Evolutionary conservation across 1,140 invertebrate genomes (phyloP), one percentile per base, ranked within the genome.

Genomic region (Paraescarpia echinospica): DNA sequence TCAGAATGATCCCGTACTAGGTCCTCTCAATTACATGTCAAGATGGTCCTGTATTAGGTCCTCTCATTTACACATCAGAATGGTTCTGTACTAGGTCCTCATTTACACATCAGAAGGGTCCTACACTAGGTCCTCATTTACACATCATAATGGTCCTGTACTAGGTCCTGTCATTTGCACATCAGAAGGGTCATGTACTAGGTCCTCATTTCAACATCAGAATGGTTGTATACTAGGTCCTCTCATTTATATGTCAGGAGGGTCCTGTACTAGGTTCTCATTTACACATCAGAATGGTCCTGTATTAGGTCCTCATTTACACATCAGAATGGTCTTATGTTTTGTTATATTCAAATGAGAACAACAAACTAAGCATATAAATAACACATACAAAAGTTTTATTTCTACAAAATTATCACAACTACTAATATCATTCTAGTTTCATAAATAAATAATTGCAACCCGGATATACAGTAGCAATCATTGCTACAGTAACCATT

Each of bases 321-420:
- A 77, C 27, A 31, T 77, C 22, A 27, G 22, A 77, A 27, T 6
- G 27, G 59, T 14, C 14, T 0, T 77, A 41, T 41, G 4, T 41
- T 4, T 12, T 41, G 41, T 12, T 77, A 27, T 31, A 22, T 31
- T 14, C 22, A 77, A 77, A 77, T 12, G 59, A 77, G 59, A 12
- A 77, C 59, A 77, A 77, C 59, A 77, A 77, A 51, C n/a, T n/a
- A n/a, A 77, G 14, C 59, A 31, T 77, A 77, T 77, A 77, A 77
- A 77, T 77, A 77, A 77, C 59, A 77, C 59, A 77, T 77, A 77
- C 59, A 77, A 77, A 77, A 77, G 59, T 77, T 77, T 77, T 77
- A 77, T 77, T 77, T 77, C 59, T 77, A 77, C 8, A 77, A 77
- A 77, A 77, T 77, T 77, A 77, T 77, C 59, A 77, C 59, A 77